Evolutionary conservation across 2,888 invertebrate species (phyloP).

Genomic region (Chironomus tentans): DNA sequence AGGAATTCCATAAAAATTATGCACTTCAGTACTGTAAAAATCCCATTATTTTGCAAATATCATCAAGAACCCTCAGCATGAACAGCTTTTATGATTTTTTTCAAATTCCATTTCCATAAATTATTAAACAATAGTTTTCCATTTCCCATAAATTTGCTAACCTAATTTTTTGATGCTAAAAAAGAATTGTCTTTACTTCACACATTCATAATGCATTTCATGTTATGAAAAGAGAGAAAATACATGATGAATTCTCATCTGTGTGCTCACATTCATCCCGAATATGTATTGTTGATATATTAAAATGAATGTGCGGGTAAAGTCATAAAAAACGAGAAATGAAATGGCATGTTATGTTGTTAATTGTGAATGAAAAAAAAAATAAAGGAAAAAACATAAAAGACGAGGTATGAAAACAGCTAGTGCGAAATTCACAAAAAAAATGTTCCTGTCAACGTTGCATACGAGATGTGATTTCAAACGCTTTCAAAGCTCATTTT

Average conservation of each 20-base stretch:
- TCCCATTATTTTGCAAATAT: neutral
- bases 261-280: too few relatives aligned
- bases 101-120: neutral
- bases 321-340: too few relatives aligned
- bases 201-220: too few relatives aligned
- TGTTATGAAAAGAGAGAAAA: too few relatives aligned
- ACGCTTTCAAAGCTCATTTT: constrained; percentile 11
- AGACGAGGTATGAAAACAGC: neutral
- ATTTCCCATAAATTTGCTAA: neutral
- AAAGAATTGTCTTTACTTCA: too few relatives aligned
- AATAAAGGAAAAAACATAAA: neutral
- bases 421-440: neutral
- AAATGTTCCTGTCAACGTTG: neutral
- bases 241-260: too few relatives aligned
- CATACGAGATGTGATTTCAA: neutral
- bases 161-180: neutral
- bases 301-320: too few relatives aligned
- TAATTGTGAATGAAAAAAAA: neutral
- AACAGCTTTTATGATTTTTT: neutral
- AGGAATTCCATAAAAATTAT: neutral
- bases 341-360: neutral
- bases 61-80: neutral
- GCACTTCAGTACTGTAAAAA: neutral
- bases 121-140: neutral
- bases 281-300: too few relatives aligned